Evolutionary conservation across 2,888 invertebrate species (phyloP).

Genomic region (Apamea monoglypha): DNA sequence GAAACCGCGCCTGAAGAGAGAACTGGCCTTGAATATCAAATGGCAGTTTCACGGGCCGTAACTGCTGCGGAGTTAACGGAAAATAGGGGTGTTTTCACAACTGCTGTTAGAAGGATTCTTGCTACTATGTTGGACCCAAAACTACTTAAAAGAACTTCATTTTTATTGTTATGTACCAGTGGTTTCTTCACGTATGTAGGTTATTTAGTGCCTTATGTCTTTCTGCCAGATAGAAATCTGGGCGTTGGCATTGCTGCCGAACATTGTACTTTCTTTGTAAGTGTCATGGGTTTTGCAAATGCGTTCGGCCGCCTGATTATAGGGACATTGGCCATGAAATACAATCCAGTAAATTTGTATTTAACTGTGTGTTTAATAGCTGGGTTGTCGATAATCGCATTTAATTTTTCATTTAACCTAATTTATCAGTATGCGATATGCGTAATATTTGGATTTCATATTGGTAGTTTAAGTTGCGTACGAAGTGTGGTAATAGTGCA

Average conservation of each 20-base stretch:
- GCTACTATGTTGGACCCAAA: slow-evolving; percentile 87
- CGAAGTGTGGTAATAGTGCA: slow-evolving; percentile 82
- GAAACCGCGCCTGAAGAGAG: slow-evolving; percentile 72
- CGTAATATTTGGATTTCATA: slow-evolving; percentile 79
- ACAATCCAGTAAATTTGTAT: slow-evolving; percentile 76
- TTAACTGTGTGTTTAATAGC: slow-evolving; percentile 69
- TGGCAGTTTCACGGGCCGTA: slow-evolving; percentile 86
- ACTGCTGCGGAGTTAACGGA: slow-evolving; percentile 82
- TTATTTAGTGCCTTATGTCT: slow-evolving; percentile 83
- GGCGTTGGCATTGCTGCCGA: slow-evolving; percentile 74
- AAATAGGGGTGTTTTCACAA: slow-evolving; percentile 82
- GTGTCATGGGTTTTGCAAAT: slow-evolving; percentile 82
- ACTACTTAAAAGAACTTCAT: slow-evolving; percentile 79
- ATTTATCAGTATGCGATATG: slow-evolving; percentile 83
- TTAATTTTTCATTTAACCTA: slow-evolving; percentile 77
- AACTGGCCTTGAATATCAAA: slow-evolving; percentile 86
- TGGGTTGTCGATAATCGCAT: slow-evolving; percentile 77
- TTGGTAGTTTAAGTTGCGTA: slow-evolving; percentile 77
- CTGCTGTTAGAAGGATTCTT: slow-evolving; percentile 83
- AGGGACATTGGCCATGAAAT: slow-evolving; percentile 79
- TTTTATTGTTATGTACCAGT: slow-evolving; percentile 76
- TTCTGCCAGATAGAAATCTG: slow-evolving; percentile 79
- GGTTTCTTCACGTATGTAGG: slow-evolving; percentile 81
- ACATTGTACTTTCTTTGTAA: slow-evolving; percentile 81
- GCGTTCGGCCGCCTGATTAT: slow-evolving; percentile 78